Conservation (phyloP, 2,888 invertebrate species). For the Ethmia dodecea region DNA sequence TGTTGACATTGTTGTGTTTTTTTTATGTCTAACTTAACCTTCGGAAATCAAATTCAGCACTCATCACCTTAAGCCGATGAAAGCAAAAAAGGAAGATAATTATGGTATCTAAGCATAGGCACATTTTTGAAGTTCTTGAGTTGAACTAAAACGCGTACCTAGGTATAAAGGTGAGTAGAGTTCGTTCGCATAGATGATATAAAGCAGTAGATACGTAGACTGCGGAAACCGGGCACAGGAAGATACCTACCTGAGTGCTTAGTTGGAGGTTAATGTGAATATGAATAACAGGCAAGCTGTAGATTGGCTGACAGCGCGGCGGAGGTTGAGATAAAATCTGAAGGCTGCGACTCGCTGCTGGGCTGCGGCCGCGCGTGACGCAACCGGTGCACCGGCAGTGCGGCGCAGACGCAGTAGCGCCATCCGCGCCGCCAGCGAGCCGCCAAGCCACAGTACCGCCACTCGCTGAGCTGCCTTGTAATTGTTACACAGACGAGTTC, state of each 20-base stretch:
- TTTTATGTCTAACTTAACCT: too few relatives aligned
- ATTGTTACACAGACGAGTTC: constrained; percentile 72
- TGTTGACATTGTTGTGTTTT: too few relatives aligned
- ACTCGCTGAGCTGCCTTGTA: constrained; percentile 57
- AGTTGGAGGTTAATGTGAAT: constrained; percentile 61
- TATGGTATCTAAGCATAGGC: too few relatives aligned
- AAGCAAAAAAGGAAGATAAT: too few relatives aligned
- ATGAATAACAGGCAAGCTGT: constrained; percentile 53
- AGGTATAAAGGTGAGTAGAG: neutral
- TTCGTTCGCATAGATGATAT: neutral
- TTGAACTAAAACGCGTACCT: neutral
- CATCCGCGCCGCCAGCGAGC: constrained; percentile 46
- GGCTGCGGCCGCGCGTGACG: constrained; percentile 43
- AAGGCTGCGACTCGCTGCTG: constrained; percentile 45
- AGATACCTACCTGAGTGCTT: constrained; percentile 46
- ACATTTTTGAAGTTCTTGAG: too few relatives aligned
- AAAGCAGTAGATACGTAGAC: constrained; percentile 7
- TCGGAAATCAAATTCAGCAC: too few relatives aligned
- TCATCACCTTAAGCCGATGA: too few relatives aligned
- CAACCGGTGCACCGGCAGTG: too few relatives aligned
- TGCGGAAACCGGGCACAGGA: constrained; percentile 56
- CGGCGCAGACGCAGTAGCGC: constrained; percentile 66
- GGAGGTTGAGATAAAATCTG: constrained; percentile 63
- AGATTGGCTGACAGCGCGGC: constrained; percentile 38
- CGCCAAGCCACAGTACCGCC: constrained; percentile 43